phyloP scores from a whole-genome alignment of 2,113 vertebrate genomes.

The Centropristis striata region DNA sequence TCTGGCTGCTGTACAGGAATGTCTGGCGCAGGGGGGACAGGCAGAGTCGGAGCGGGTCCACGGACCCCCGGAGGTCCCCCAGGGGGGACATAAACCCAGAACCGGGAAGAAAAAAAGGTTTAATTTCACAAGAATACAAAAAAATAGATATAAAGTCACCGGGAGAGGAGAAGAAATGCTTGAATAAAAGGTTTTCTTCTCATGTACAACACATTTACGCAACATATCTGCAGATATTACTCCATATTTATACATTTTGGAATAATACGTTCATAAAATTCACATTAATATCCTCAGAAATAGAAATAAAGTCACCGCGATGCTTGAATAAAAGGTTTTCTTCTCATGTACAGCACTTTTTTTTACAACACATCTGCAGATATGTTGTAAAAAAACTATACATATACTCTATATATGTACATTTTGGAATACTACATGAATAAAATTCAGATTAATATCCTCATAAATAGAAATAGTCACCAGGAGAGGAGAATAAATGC shows the following conservation, averaged over 20 bases:
- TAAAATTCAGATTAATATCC: neutral
- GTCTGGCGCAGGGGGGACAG: conserved; percentile 59
- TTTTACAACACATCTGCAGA: neutral
- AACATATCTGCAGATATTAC: neutral
- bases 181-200: neutral
- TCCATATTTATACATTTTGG: neutral
- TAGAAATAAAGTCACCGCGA: neutral
- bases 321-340: neutral
- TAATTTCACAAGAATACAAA: neutral
- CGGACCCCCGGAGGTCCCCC: conserved; percentile 18
- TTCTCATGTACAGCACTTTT: neutral
- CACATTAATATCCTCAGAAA: neutral
- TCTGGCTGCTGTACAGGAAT: conserved; percentile 71
- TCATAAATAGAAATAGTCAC: neutral
- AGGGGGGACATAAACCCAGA: neutral
- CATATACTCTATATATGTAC: neutral
- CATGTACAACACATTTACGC: neutral
- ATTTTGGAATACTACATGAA: neutral
- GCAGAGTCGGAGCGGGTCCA: conserved; percentile 40
- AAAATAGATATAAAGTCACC: neutral
- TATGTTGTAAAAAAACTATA: too few relatives aligned
- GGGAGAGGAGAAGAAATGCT: neutral
- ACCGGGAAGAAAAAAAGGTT: neutral
- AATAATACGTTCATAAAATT: neutral
- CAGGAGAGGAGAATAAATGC: too few relatives aligned